phyloP scores from a whole-genome alignment of 2,888 invertebrate species.

The Lacanobia oleracea region DNA sequence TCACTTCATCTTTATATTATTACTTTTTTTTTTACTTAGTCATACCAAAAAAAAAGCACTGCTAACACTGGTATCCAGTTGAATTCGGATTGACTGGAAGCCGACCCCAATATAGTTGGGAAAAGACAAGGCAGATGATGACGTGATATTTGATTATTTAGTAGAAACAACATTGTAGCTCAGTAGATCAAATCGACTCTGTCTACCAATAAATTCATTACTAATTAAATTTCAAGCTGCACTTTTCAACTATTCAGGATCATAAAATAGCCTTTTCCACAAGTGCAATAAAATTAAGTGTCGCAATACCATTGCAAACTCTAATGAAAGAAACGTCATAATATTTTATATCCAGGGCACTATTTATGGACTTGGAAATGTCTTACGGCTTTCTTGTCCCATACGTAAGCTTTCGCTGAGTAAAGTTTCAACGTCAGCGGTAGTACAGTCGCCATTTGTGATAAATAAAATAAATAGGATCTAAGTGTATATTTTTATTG shows the following conservation, averaged over 20 bases:
- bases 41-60: too few species aligned
- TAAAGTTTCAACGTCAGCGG: slow-evolving; percentile 30
- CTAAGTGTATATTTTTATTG: too few species aligned
- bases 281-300: slow-evolving; percentile 23
- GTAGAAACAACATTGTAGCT: neutral
- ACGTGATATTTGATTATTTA: too few species aligned
- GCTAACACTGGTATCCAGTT: too few species aligned
- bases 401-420: slow-evolving; percentile 33
- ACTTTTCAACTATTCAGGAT: neutral
- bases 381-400: slow-evolving; percentile 19
- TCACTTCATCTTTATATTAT: too few species aligned
- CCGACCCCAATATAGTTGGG: too few species aligned
- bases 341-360: slow-evolving; percentile 43
- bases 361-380: slow-evolving; percentile 30
- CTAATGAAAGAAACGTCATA: slow-evolving; percentile 28
- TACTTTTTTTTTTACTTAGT: too few species aligned
- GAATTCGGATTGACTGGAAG: too few species aligned
- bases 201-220: neutral
- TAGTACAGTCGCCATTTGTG: neutral
- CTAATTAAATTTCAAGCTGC: neutral
- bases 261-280: slow-evolving; percentile 3
- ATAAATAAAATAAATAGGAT: neutral
- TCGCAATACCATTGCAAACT: slow-evolving; percentile 24
- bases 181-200: neutral
- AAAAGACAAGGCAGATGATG: too few species aligned